These are phyloP conservation scores for Glaucidium brasilianum DNA, from an alignment of 2,113 vertebrate genomes.

Conservation along the genomic window DNA sequence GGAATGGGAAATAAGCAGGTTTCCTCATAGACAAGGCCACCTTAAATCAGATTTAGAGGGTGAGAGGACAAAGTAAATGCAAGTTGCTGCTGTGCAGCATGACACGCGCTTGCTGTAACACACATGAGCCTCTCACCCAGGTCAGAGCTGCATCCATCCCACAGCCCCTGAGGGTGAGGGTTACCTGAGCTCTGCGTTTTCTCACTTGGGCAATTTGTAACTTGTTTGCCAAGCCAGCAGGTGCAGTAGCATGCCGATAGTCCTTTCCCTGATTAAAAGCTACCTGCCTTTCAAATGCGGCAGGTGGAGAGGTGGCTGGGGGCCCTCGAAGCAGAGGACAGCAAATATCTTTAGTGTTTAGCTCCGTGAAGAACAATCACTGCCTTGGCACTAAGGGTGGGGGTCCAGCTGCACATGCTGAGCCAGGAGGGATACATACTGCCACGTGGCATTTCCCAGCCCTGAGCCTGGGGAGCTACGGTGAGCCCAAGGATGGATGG, in stretches of 20 bases:
- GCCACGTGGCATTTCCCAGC: background rate
- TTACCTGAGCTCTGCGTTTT: background rate
- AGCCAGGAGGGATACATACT: background rate
- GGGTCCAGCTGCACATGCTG: background rate
- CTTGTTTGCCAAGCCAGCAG: background rate
- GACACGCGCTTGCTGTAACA: fast-evolving
- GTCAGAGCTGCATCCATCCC: background rate
- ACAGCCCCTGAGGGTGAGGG: background rate
- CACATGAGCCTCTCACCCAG: background rate
- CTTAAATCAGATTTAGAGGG: background rate
- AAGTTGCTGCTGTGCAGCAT: background rate
- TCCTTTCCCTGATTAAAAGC: background rate
- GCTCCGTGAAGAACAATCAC: background rate
- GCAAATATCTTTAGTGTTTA: background rate
- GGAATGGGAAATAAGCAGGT: background rate
- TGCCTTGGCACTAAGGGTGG: background rate
- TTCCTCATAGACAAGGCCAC: background rate
- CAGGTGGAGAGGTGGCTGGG: background rate
- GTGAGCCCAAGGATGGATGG: background rate
- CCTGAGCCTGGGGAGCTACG: fast-evolving
- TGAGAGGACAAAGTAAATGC: background rate
- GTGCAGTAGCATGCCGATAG: background rate
- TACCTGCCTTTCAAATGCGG: background rate
- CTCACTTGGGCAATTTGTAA: background rate
- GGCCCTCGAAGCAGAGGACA: background rate